Conservation (phyloP, 2,888 invertebrate species). For the Mimachlamys varia region DNA sequence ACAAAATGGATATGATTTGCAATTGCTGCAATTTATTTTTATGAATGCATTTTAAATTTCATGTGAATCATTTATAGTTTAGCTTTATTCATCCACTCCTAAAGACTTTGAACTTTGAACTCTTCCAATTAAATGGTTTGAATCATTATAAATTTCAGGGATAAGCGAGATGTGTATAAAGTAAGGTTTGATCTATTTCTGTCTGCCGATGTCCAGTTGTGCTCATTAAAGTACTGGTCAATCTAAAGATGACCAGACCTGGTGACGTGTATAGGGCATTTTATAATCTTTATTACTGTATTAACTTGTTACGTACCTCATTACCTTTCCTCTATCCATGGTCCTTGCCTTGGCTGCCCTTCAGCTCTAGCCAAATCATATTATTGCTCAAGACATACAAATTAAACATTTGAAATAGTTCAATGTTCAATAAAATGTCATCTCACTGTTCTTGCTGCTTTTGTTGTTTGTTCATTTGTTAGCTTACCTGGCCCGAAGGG, state of each 20-base stretch:
- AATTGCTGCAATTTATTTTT: too few relatives aligned
- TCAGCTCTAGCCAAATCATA: constrained; percentile 9
- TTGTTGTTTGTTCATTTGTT: background rate
- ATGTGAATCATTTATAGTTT: too few relatives aligned
- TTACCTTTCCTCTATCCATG: background rate
- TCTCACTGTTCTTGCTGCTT: background rate
- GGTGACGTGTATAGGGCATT: constrained; percentile 24
- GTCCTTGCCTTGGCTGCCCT: constrained; percentile 7
- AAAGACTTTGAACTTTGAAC: too few relatives aligned
- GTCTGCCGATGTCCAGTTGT: background rate
- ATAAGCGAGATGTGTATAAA: background rate
- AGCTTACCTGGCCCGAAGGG: too few relatives aligned
- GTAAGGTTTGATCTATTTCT: background rate
- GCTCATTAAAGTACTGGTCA: background rate
- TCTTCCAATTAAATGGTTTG: too few relatives aligned
- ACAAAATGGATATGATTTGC: too few relatives aligned
- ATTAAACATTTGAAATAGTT: constrained; percentile 17
- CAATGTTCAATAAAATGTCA: constrained; percentile 31
- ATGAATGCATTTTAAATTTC: too few relatives aligned
- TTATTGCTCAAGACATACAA: constrained; percentile 21
- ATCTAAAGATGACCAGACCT: background rate
- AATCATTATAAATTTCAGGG: too few relatives aligned
- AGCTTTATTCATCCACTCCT: too few relatives aligned
- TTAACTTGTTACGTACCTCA: constrained; percentile 16
- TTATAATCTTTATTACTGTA: background rate